Evolutionary conservation across 2,113 vertebrate genomes (phyloP).

Genomic region (Larimichthys crocea): DNA sequence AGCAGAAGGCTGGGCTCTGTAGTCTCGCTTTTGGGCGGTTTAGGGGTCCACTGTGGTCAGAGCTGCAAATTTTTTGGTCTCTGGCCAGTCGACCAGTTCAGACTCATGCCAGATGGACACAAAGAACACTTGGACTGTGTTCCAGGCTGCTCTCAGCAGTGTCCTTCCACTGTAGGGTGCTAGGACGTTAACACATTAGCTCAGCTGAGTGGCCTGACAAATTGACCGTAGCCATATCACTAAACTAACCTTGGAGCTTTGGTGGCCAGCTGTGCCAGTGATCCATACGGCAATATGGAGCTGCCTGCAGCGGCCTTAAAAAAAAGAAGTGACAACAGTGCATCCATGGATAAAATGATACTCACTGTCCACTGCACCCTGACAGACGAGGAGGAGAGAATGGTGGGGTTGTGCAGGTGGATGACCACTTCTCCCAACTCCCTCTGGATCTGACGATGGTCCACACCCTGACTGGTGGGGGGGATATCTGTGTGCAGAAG

Average conservation of each 20-base stretch:
- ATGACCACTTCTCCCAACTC: slow-evolving; percentile 94
- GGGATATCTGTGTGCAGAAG: slow-evolving; percentile 88
- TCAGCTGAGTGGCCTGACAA: slow-evolving; percentile 51
- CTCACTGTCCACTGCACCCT: slow-evolving; percentile 99
- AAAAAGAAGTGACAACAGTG: slow-evolving; percentile 2
- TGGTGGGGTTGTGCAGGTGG: slow-evolving; percentile 97
- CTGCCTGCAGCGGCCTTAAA: slow-evolving; percentile 20
- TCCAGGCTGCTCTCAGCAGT: slow-evolving; percentile 44
- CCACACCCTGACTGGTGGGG: slow-evolving; percentile 96
- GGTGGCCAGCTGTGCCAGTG: slow-evolving; percentile 12
- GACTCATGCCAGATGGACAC: slow-evolving; percentile 62
- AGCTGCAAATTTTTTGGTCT: slow-evolving; percentile 42
- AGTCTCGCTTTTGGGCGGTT: slow-evolving; percentile 26
- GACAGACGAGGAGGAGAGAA: slow-evolving; percentile 96
- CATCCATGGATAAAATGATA: slow-evolving; percentile 43
- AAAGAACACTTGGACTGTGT: slow-evolving; percentile 49
- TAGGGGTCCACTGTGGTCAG: slow-evolving; percentile 33
- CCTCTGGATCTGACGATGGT: slow-evolving; percentile 97
- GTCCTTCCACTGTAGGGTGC: slow-evolving; percentile 42
- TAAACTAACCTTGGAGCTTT: slow-evolving; percentile 54
- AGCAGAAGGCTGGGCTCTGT: slow-evolving; percentile 24
- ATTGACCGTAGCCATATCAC: slow-evolving; percentile 43
- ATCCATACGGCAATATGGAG: slow-evolving; percentile 38
- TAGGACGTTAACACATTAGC: slow-evolving; percentile 49
- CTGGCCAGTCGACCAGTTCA: slow-evolving; percentile 36